Conservation (phyloP, 2,888 invertebrate species). For the Eristalinus sepulchralis region DNA sequence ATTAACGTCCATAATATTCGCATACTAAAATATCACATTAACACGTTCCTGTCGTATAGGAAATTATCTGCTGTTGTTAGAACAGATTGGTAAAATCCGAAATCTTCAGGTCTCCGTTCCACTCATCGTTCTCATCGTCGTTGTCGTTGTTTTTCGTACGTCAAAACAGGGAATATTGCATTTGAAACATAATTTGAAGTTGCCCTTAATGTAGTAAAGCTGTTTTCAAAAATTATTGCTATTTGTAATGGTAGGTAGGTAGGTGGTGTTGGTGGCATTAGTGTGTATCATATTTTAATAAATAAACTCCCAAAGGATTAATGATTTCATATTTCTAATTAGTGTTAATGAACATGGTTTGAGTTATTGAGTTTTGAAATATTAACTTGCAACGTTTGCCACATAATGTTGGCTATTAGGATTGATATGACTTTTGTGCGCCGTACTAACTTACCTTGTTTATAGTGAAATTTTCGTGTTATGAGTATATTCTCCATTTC, state of each 20-base stretch:
- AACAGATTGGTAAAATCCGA: constrained; percentile 63
- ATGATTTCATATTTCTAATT: constrained; percentile 64
- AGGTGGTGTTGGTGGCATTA: constrained; percentile 14
- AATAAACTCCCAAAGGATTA: constrained; percentile 56
- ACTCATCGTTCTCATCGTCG: background rate
- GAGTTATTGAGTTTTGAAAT: constrained; percentile 48
- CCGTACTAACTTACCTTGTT: background rate
- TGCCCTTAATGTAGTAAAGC: constrained; percentile 58
- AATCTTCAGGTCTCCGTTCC: constrained; percentile 18
- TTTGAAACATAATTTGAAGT: constrained; percentile 46
- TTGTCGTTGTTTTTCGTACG: background rate
- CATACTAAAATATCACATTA: constrained; percentile 63
- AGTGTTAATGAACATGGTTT: constrained; percentile 44
- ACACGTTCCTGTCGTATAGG: constrained; percentile 62
- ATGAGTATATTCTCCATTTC: background rate
- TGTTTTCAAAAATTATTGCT: constrained; percentile 61
- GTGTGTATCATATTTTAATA: constrained; percentile 57
- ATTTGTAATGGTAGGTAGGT: constrained; percentile 30
- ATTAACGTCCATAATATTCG: constrained; percentile 57
- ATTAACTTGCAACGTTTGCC: constrained; percentile 35
- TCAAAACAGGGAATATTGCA: constrained; percentile 32
- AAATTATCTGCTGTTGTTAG: constrained; percentile 58
- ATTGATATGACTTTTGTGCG: background rate
- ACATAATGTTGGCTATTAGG: constrained; percentile 8
- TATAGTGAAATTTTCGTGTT: background rate